phyloP scores from a whole-genome alignment of 2,113 vertebrate species.

The Sphaerodactylus townsendi region DNA sequence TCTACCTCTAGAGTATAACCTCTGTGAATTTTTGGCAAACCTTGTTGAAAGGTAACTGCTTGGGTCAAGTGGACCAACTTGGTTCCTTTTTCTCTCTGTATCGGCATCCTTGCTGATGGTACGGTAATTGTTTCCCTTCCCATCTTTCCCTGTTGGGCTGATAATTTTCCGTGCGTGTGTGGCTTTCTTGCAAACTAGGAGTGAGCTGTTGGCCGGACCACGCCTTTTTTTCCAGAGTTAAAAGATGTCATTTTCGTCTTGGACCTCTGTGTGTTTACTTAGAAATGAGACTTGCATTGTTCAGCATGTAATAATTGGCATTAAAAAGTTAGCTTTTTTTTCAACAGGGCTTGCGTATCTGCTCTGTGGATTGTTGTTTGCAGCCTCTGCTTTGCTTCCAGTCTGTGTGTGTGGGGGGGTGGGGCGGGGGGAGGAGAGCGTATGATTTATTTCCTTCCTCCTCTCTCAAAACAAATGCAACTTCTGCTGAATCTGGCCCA shows the following conservation, averaged over 20 bases:
- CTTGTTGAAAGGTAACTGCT: not conserved
- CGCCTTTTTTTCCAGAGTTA: not conserved
- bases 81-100: not conserved
- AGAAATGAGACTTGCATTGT: too few species aligned
- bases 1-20: not conserved
- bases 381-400: not conserved
- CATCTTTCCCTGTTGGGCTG: not conserved
- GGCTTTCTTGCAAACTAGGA: not conserved
- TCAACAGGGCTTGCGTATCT: not conserved
- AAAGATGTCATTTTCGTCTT: too few species aligned
- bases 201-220: too few species aligned
- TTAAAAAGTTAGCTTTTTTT: not conserved
- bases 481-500: not conserved
- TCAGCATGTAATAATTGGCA: too few species aligned
- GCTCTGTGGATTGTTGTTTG: not conserved
- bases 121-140: not conserved
- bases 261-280: too few species aligned
- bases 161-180: not conserved
- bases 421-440: not conserved
- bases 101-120: not conserved
- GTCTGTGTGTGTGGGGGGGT: too few species aligned
- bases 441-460: not conserved
- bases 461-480: not conserved
- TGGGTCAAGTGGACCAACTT: not conserved
- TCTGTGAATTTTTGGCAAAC: not conserved